Evolutionary conservation across 1,140 invertebrate genomes (phyloP), one percentile per base, ranked within the genome.

Genomic region (Tenebrio molitor): DNA sequence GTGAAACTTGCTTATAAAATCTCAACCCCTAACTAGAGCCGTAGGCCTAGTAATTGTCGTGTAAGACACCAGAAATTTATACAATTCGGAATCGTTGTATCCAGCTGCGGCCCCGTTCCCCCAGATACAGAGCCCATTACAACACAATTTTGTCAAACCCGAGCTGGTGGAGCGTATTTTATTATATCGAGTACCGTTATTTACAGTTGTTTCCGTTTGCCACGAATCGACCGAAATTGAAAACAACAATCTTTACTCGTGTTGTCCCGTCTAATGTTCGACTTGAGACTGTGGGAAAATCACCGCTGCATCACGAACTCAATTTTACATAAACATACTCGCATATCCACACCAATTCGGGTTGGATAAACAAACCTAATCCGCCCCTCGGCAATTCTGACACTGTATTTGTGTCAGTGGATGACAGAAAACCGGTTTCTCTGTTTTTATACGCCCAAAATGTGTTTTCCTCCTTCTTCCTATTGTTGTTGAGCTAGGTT

Each of bases 321-420:
- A 21, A 50, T 50, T 50, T 50, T 50, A 50, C 44, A 50, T 50
- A 50, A 50, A 21, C 17, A 50, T 19, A 21, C 44, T 50, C 44
- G 21, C 44, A 50, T 50, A 46, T 46, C 16, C 17, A 19, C 16
- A 21, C 16, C 44, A 50, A 50, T 50, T 50, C 44, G 17, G 44
- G 14, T 14, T 17, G 44, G 10, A 50, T 50, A 50, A 50, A 50
- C 44, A 50, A 50, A 19, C 7, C 44, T 50, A 50, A 50, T 50
- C 44, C 17, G 44, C 15, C 44, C 44, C 44, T 50, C 44, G 44
- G 44, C 44, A 50, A 50, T 46, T 46, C 42, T 16, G 16, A 46
- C 42, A 46, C 42, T 50, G 44, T 50, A 50, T 50, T 50, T 50
- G 17, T 50, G 44, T 50, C 44, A 50, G 44, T 17, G 10, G 44